phyloP scores from a whole-genome alignment of 2,888 invertebrate genomes.

The Cyclophora punctaria region DNA sequence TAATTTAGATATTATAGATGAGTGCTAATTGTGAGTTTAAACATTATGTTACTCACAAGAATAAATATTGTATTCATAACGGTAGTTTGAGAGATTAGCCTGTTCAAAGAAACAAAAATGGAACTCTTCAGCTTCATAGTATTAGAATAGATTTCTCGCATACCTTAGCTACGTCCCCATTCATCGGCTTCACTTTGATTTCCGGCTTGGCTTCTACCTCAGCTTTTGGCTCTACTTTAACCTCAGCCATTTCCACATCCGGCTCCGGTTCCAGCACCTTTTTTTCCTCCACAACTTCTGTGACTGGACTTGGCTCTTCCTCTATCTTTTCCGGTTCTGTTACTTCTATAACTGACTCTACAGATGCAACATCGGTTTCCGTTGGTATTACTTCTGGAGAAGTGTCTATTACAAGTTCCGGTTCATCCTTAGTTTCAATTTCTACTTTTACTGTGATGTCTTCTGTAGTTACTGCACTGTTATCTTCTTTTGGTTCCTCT shows the following conservation, averaged over 20 bases:
- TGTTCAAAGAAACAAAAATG: no score
- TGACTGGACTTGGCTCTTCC: constrained; percentile 27
- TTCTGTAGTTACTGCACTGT: constrained; percentile 12
- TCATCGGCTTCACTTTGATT: constrained; percentile 42
- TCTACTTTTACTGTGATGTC: no score
- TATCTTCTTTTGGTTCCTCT: constrained; percentile 33
- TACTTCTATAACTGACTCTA: constrained; percentile 2
- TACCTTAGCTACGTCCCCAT: constrained; percentile 61
- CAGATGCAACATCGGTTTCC: constrained; percentile 2
- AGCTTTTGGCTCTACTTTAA: constrained; percentile 34
- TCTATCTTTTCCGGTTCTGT: constrained; percentile 4
- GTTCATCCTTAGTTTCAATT: constrained; percentile 14
- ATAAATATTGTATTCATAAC: no score
- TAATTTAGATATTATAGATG: no score
- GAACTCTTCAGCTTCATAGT: no score
- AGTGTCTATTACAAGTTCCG: constrained; percentile 5
- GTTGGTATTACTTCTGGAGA: constrained; percentile 11
- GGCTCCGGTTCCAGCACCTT: constrained; percentile 19
- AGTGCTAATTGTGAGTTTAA: no score
- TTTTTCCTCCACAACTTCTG: constrained; percentile 28
- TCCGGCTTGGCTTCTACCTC: constrained; percentile 34
- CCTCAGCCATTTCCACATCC: constrained; percentile 51
- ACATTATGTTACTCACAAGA: no score
- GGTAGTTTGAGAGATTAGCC: no score
- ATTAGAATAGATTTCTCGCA: background rate